phyloP scores from a whole-genome alignment of 2,888 invertebrate genomes.

The Drosophila putrida region DNA sequence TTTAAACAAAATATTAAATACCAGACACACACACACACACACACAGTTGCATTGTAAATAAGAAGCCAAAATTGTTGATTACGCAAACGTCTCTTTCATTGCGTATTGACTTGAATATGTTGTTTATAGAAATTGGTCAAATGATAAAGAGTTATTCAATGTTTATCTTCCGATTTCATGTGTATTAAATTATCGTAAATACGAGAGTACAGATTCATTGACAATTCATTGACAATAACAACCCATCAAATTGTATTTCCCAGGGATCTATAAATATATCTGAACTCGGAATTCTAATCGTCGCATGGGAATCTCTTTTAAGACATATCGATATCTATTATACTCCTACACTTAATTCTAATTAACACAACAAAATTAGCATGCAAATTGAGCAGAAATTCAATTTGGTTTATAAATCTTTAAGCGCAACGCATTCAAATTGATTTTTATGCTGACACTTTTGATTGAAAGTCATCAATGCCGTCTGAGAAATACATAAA shows the following conservation, averaged over 20 bases:
- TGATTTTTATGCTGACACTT: conserved; percentile 44
- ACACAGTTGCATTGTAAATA: conserved; percentile 59
- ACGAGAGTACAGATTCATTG: background rate
- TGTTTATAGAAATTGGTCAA: conserved; percentile 37
- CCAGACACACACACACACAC: conserved; percentile 25
- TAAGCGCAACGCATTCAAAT: conserved; percentile 46
- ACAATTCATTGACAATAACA: conserved; percentile 10
- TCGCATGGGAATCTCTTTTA: conserved; percentile 31
- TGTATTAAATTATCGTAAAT: conserved; percentile 19
- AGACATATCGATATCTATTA: background rate
- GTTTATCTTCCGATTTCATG: conserved; percentile 26
- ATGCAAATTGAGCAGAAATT: conserved; percentile 30
- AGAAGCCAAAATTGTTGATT: conserved; percentile 70
- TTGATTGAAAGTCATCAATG: conserved; percentile 52
- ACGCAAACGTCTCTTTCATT: conserved; percentile 63
- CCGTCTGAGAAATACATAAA: conserved; percentile 12
- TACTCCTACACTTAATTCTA: conserved; percentile 1
- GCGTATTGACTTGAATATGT: conserved; percentile 30
- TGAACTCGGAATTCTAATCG: conserved; percentile 19
- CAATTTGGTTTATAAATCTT: conserved; percentile 26
- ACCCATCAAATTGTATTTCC: conserved; percentile 21
- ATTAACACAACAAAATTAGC: conserved; percentile 32
- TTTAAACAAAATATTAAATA: conserved; percentile 70
- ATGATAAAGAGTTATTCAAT: conserved; percentile 15
- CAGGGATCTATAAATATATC: conserved; percentile 38